Conservation (phyloP, 2,888 invertebrate genomes). For the Cheilosia soror region DNA sequence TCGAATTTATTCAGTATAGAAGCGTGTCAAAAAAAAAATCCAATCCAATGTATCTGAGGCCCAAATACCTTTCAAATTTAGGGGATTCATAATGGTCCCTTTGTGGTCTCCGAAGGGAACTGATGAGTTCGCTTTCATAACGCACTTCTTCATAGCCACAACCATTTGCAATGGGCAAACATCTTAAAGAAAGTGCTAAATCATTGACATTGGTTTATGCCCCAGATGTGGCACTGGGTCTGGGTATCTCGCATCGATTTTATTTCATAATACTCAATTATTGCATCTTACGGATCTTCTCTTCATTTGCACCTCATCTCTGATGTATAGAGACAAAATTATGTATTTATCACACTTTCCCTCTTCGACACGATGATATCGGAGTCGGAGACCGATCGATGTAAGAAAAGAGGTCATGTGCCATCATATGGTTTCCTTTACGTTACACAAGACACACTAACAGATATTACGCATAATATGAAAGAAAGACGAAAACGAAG, state of each 20-base stretch:
- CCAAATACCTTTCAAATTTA: no score
- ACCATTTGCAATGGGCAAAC: neutral
- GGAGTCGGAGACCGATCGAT: neutral
- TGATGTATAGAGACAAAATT: conserved; percentile 5
- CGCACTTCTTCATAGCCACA: no score
- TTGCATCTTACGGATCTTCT: conserved; percentile 45
- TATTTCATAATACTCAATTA: conserved; percentile 24
- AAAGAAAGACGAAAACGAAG: conserved; percentile 35
- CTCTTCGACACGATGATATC: neutral
- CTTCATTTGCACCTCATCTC: conserved; percentile 21
- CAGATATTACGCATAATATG: conserved; percentile 59
- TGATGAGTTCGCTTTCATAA: no score
- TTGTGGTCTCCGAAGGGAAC: no score
- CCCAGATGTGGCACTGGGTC: no score
- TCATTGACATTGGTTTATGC: conserved; percentile 38
- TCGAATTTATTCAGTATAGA: no score
- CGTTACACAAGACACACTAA: conserved; percentile 64
- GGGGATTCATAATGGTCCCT: no score
- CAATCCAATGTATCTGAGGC: no score
- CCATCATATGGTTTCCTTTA: conserved; percentile 67
- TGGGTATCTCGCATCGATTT: neutral
- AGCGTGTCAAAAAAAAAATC: no score
- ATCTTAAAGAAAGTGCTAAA: conserved; percentile 8
- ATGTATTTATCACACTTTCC: conserved; percentile 49
- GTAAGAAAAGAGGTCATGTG: conserved; percentile 69